A percentile compares a stretch with the other conserved stretches of the same genome.
Evolutionary conservation across 1,140 invertebrate species (phyloP).

Genomic region (Pachypsylla venusta): DNA sequence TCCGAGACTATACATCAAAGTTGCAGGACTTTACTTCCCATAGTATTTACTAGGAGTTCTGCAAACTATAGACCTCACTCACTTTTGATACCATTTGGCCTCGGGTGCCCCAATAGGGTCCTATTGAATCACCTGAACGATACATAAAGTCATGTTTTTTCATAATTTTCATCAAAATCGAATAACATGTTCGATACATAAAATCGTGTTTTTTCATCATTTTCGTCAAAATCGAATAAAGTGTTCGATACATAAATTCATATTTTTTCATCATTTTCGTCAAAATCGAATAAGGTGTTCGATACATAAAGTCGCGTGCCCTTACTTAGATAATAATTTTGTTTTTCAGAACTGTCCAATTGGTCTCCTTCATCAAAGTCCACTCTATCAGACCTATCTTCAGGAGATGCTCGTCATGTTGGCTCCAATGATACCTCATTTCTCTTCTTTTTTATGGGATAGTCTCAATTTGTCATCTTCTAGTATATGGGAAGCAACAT

Average conservation of each 20-base stretch:
- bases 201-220: neutral
- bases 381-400: conserved; percentile 63
- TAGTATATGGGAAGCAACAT: conserved; percentile 37
- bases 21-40: too few species aligned
- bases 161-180: neutral
- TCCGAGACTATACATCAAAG: too few species aligned
- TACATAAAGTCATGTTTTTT: neutral
- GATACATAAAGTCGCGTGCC: neutral
- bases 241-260: neutral
- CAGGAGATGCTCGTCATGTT: conserved; percentile 67
- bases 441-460: conserved; percentile 77
- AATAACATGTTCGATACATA: neutral
- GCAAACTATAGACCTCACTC: too few species aligned
- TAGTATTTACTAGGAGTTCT: too few species aligned
- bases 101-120: too few species aligned
- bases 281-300: neutral
- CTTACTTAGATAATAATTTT: neutral
- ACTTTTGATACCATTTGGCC: too few species aligned
- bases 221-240: neutral
- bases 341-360: conserved; percentile 14
- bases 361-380: conserved; percentile 31
- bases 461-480: conserved; percentile 47
- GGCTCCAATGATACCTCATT: conserved; percentile 74
- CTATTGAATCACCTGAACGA: too few species aligned
- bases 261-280: neutral